Base-by-base conservation (phyloP, 2,113 vertebrate genomes). In the Platysteira castanea region DNA sequence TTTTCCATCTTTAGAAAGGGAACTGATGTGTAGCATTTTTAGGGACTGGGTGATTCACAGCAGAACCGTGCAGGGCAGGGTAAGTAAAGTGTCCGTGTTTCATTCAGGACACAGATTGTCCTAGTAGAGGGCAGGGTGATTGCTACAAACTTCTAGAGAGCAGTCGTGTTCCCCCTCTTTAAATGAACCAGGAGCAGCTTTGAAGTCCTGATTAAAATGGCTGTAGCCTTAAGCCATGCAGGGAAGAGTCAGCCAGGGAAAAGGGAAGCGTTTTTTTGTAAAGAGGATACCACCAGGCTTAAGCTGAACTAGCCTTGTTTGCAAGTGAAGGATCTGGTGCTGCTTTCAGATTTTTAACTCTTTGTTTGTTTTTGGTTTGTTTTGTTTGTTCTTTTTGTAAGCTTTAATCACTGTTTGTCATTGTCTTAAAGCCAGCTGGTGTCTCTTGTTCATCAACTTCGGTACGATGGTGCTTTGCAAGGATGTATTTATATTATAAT, bases 401-500 rank as follows among this genome's bases (percentile, higher is more conserved):
- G 97, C 97, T 98, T 98, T 98, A 98, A 98, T 98, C 97, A 77
- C 84, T 96, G 93, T 97, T 97, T 52, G 95, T 98, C 94, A 85
- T 96, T 97, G 97, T 98, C 95, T 97, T 97, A 92, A 98, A 97
- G 94, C 97, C 95, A 97, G 91, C 97, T 98, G 97, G 96, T 97
- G 94, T 98, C 92, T 98, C 94, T 97, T 96, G 96, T 98, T 97
- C 97, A 97, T 97, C 94, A 96, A 96, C 96, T 97, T 98, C 82
- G 97, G 98, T 98, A 98, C 93, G 97, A 98, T 96, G 98, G 98
- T 98, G 98, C 98, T 99, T 98, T 98, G 98, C 98, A 98, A 98
- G 98, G 98, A 98, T 98, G 97, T 98, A 97, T 98, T 98, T 98
- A 98, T 98, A 98, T 98, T 98, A 98, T 98, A 98, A 98, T 98